Conservation (phyloP, 2,888 invertebrate genomes). For the Brassicogethes aeneus region DNA sequence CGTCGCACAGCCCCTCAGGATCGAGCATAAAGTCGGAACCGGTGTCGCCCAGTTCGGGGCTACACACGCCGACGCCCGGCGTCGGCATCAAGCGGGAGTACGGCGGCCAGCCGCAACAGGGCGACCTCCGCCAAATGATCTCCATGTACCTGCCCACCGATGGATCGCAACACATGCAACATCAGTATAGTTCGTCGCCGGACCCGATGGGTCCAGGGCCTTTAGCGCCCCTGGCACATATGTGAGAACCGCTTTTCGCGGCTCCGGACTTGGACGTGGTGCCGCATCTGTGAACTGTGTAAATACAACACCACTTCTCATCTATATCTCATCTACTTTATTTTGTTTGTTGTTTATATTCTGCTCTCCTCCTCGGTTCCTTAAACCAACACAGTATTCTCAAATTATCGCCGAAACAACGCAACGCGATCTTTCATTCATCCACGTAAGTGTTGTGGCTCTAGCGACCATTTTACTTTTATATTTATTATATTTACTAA, state of each 20-base stretch:
- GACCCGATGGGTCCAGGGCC: conserved; percentile 57
- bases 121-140: conserved; percentile 64
- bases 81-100: conserved; percentile 62
- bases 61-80: conserved; percentile 45
- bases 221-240: conserved; percentile 51
- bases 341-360: conserved; percentile 1
- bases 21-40: conserved; percentile 86
- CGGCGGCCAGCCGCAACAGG: conserved; percentile 43
- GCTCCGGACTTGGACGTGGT: conserved; percentile 39
- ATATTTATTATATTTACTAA: conserved; percentile 2
- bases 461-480: conserved; percentile 16
- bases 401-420: too few species aligned
- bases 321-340: background rate
- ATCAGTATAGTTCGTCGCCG: conserved; percentile 52
- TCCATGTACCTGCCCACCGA: conserved; percentile 66
- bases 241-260: conserved; percentile 50
- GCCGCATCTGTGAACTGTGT: conserved; percentile 35
- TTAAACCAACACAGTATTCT: conserved; percentile 33
- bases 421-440: too few species aligned
- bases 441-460: conserved; percentile 26
- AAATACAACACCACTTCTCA: conserved; percentile 8
- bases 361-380: conserved; percentile 26
- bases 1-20: conserved; percentile 77
- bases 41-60: conserved; percentile 67
- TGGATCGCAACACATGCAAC: conserved; percentile 56